These are phyloP conservation scores for Emys orbicularis DNA, from an alignment of 2,797 vertebrate species.

Conservation along the genomic window DNA sequence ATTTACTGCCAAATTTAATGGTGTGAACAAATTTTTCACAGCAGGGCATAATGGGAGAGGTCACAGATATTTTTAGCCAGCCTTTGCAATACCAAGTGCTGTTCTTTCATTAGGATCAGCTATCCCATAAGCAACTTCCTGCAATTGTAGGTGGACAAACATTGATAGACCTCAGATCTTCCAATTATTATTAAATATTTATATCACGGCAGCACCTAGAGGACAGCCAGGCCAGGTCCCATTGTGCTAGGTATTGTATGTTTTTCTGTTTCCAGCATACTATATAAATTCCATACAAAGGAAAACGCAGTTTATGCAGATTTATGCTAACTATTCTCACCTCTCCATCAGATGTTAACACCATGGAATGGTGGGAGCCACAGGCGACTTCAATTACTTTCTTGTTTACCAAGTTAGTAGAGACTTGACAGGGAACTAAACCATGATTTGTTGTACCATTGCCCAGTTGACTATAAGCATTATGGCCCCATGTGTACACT, in stretches of 20 bases:
- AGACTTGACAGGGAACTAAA: conserved; percentile 91
- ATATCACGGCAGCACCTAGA: background rate
- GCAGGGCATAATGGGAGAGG: background rate
- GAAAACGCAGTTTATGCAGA: background rate
- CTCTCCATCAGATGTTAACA: conserved; percentile 95
- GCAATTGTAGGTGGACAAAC: background rate
- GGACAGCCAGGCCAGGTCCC: background rate
- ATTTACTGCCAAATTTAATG: background rate
- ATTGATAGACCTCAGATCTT: background rate
- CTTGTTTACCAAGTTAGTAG: conserved; percentile 95
- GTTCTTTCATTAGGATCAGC: background rate
- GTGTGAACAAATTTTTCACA: background rate
- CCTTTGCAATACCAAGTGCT: background rate
- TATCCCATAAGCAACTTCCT: background rate
- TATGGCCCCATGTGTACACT: conserved; percentile 98
- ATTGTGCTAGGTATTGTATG: background rate
- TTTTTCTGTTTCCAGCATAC: background rate
- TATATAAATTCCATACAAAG: background rate
- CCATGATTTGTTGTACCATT: conserved; percentile 95
- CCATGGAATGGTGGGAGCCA: conserved; percentile 97
- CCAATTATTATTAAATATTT: background rate
- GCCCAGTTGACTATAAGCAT: conserved; percentile 96
- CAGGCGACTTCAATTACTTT: conserved; percentile 95
- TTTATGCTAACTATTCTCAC: conserved; percentile 76
- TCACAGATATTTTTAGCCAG: background rate